Percentiles rank a stretch among this genome's conserved stretches.
Conservation (phyloP, 2,888 invertebrate species). For the Epinotia brunnichana region DNA sequence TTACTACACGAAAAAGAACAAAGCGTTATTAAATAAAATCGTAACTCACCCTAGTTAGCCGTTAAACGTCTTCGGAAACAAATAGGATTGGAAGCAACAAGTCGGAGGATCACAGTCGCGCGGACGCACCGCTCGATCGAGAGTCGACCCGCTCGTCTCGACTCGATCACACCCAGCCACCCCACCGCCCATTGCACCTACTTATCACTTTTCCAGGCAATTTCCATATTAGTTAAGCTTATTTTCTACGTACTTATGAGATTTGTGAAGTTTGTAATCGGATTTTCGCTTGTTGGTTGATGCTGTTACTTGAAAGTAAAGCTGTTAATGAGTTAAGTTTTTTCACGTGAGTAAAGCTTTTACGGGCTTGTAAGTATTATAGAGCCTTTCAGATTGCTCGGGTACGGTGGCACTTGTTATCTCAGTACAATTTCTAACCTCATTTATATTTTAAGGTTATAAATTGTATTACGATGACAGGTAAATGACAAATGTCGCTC, state of each 20-base stretch:
- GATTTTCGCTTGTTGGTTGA: slow-evolving; percentile 36
- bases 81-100: slow-evolving; percentile 72
- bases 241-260: slow-evolving; percentile 41
- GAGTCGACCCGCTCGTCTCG: slow-evolving; percentile 66
- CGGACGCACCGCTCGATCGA: slow-evolving; percentile 70
- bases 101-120: slow-evolving; percentile 63
- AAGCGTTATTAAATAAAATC: slow-evolving; percentile 30
- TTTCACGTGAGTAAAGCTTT: slow-evolving; percentile 8
- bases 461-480: too few relatives aligned
- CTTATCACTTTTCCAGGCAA: slow-evolving; percentile 53
- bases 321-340: slow-evolving; percentile 35
- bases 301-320: slow-evolving; percentile 22
- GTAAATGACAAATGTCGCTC: too few relatives aligned
- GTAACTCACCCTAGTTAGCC: slow-evolving; percentile 33
- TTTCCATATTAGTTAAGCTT: slow-evolving; percentile 54
- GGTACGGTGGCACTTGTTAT: too few relatives aligned
- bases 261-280: slow-evolving; percentile 46
- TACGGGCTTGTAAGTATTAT: not conserved
- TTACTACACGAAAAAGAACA: not conserved
- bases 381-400: not conserved
- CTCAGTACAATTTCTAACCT: too few relatives aligned
- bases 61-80: slow-evolving; percentile 48
- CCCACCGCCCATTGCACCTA: slow-evolving; percentile 46
- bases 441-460: too few relatives aligned
- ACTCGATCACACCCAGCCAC: slow-evolving; percentile 53